Conservation (phyloP, 2,797 vertebrate genomes). For the Girardinus metallicus region DNA sequence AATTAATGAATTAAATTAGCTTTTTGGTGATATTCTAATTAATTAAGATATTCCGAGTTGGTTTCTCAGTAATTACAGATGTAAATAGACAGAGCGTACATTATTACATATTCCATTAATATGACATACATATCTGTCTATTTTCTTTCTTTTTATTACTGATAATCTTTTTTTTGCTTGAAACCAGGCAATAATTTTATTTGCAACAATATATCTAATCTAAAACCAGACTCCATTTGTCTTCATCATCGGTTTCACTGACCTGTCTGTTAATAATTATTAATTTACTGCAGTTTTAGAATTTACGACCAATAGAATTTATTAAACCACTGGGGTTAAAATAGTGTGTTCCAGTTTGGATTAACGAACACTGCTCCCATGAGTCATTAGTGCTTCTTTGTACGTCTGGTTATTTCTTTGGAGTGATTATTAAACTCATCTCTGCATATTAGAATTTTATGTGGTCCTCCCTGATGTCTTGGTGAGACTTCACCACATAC, state of each 20-base stretch:
- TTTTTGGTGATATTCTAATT: neutral
- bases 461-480: slow-evolving; percentile 48
- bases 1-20: neutral
- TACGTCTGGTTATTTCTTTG: slow-evolving; percentile 42
- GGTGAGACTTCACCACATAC: slow-evolving; percentile 34
- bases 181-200: slow-evolving; percentile 55
- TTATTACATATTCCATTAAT: neutral
- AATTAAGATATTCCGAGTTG: neutral
- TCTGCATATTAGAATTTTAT: slow-evolving; percentile 40
- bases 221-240: slow-evolving; percentile 63
- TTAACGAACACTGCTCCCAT: slow-evolving; percentile 55
- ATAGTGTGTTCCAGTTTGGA: slow-evolving; percentile 48
- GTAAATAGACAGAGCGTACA: neutral
- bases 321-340: slow-evolving; percentile 61
- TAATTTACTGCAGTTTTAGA: slow-evolving; percentile 46
- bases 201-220: slow-evolving; percentile 63
- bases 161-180: slow-evolving; percentile 13
- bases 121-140: neutral
- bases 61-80: neutral
- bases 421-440: slow-evolving; percentile 65
- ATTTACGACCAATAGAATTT: slow-evolving; percentile 55
- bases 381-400: slow-evolving; percentile 48
- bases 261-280: slow-evolving; percentile 62
- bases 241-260: slow-evolving; percentile 69
- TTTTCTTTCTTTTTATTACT: neutral